phyloP scores from a whole-genome alignment of 2,888 invertebrate genomes.

The Drosophila atripex region DNA sequence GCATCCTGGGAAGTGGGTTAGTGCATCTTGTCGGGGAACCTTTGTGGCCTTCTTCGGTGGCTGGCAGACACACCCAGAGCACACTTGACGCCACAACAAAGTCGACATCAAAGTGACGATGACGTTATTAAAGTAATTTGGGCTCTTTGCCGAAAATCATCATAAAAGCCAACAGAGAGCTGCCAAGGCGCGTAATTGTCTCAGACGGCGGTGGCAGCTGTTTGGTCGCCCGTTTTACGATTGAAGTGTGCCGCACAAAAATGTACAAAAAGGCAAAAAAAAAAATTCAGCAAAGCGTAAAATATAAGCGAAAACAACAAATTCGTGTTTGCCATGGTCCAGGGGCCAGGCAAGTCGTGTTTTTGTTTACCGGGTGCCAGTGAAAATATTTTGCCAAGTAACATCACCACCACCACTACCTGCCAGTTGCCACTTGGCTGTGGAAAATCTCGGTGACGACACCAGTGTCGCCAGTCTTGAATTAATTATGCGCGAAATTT shows the following conservation, averaged over 20 bases:
- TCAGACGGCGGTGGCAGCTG: constrained; percentile 59
- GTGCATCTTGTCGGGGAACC: constrained; percentile 2
- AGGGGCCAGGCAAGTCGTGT: constrained; percentile 18
- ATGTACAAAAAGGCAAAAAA: constrained; percentile 15
- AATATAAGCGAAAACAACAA: constrained; percentile 13
- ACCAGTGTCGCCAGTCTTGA: constrained; percentile 51
- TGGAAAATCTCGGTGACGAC: constrained; percentile 59
- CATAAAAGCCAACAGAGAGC: constrained; percentile 66
- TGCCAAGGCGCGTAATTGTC: constrained; percentile 76
- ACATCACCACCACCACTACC: constrained; percentile 13
- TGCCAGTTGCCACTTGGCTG: constrained; percentile 12
- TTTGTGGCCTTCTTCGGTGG: constrained; percentile 5
- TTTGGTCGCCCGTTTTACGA: constrained; percentile 64
- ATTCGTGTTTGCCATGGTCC: constrained; percentile 10
- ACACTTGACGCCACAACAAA: constrained; percentile 75
- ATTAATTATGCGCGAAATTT: constrained; percentile 73
- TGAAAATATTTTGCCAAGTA: constrained; percentile 67
- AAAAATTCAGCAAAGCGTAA: constrained; percentile 7
- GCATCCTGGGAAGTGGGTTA: constrained; percentile 25
- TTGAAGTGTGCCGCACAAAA: constrained; percentile 70
- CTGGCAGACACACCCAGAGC: constrained; percentile 19
- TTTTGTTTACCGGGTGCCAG: constrained; percentile 40
- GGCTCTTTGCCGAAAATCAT: constrained; percentile 73
- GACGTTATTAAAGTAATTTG: constrained; percentile 73
- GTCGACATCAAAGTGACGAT: constrained; percentile 71